phyloP scores from a whole-genome alignment of 35 echinoderm and acorn worm genomes.

The Anneissia japonica region DNA sequence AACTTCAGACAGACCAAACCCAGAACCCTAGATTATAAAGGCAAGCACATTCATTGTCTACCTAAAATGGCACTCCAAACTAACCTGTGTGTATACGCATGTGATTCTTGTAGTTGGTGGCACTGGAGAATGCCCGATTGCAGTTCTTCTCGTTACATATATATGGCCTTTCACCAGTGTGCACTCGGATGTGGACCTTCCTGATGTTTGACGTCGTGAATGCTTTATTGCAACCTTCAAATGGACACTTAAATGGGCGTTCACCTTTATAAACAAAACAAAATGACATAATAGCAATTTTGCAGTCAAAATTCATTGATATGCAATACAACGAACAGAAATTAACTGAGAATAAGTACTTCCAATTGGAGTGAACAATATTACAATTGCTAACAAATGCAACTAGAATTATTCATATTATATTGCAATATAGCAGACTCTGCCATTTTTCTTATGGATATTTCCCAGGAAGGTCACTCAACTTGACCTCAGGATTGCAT shows the following conservation, averaged over 20 bases:
- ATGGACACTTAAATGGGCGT: conserved; percentile 96
- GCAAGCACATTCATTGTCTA: neutral
- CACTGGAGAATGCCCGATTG: conserved; percentile 85
- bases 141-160: conserved; percentile 75
- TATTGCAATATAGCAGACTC: too few relatives aligned
- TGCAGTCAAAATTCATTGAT: too few relatives aligned
- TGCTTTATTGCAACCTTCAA: conserved; percentile 85
- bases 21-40: neutral
- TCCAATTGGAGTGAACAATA: too few relatives aligned
- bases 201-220: conserved; percentile 98
- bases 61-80: neutral
- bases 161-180: conserved; percentile 90
- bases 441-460: too few relatives aligned
- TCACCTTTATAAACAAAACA: conserved; percentile 53
- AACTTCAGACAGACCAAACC: neutral
- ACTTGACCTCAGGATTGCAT: too few relatives aligned
- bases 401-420: too few relatives aligned
- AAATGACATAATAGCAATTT: too few relatives aligned
- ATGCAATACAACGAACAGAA: too few relatives aligned
- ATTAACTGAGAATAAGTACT: too few relatives aligned
- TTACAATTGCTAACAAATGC: too few relatives aligned
- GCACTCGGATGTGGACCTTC: conserved; percentile 91
- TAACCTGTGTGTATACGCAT: conserved; percentile 97
- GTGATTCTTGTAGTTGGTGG: conserved; percentile 98
- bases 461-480: too few relatives aligned